Conservation (phyloP, 2,888 invertebrate genomes). For the Amblyjoppa proteus region DNA sequence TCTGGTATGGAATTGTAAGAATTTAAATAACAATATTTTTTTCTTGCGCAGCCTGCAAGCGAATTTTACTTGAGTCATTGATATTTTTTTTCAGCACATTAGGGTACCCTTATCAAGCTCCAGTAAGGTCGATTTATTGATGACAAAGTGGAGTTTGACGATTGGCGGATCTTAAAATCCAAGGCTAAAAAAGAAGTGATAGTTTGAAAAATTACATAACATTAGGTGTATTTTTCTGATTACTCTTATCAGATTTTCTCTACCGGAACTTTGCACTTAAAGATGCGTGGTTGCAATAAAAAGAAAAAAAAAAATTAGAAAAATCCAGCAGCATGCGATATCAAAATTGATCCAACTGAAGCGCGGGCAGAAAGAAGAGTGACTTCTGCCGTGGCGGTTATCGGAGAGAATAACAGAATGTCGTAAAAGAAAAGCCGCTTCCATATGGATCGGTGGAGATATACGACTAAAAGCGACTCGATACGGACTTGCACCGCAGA, state of each 20-base stretch:
- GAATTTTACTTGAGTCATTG: too few species aligned
- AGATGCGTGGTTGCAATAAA: not conserved
- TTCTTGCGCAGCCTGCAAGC: too few species aligned
- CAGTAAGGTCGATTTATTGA: too few species aligned
- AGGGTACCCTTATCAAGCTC: not conserved
- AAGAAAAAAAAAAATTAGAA: not conserved
- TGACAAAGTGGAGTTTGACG: not conserved
- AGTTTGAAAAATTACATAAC: not conserved
- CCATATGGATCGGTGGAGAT: conserved; percentile 63
- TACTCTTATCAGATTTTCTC: not conserved
- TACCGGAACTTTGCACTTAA: not conserved
- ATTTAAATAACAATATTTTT: too few species aligned
- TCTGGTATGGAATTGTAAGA: too few species aligned
- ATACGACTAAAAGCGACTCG: conserved; percentile 71
- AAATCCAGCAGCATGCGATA: not conserved
- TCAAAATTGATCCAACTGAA: not conserved
- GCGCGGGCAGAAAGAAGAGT: not conserved
- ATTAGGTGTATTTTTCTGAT: not conserved
- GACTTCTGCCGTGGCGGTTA: conserved; percentile 8
- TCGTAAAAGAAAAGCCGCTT: conserved; percentile 65
- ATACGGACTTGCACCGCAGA: conserved; percentile 50
- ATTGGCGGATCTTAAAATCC: not conserved
- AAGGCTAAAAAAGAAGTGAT: not conserved
- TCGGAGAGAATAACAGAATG: conserved; percentile 19
- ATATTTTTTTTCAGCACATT: not conserved